Evolutionary conservation across 1,140 invertebrate species (phyloP).

Genomic region (Ceratina japonica): DNA sequence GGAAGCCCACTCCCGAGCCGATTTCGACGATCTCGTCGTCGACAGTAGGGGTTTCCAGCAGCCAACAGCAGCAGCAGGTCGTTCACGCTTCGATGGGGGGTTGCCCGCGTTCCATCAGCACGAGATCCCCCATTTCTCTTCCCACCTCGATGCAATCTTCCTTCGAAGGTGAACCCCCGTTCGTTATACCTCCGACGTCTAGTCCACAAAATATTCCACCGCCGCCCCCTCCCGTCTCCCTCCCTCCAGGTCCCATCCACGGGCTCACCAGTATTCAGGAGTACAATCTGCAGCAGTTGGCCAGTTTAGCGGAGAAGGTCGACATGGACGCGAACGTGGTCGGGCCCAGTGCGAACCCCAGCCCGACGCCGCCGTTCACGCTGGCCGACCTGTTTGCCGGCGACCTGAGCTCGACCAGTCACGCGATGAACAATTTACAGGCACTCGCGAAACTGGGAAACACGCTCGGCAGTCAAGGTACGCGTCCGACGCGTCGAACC

Average conservation of each 20-base stretch:
- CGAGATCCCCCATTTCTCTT: slow-evolving; percentile 84
- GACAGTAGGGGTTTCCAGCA: slow-evolving; percentile 48
- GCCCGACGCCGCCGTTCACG: slow-evolving; percentile 85
- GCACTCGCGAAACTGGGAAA: slow-evolving; percentile 91
- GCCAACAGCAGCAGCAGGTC: slow-evolving; percentile 71
- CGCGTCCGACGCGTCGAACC: no score
- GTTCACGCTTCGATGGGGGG: slow-evolving; percentile 75
- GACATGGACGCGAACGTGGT: slow-evolving; percentile 75
- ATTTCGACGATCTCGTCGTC: slow-evolving; percentile 57
- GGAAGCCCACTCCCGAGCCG: slow-evolving; percentile 63
- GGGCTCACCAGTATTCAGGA: slow-evolving; percentile 87
- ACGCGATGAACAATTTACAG: slow-evolving; percentile 92
- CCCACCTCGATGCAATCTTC: slow-evolving; percentile 87
- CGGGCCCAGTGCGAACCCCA: slow-evolving; percentile 82
- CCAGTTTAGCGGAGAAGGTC: slow-evolving; percentile 86
- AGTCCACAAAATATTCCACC: slow-evolving; percentile 78
- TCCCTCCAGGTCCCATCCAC: slow-evolving; percentile 77
- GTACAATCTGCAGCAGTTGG: slow-evolving; percentile 90
- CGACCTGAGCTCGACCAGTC: slow-evolving; percentile 84
- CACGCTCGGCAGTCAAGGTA: slow-evolving; percentile 84
- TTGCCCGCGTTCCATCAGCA: slow-evolving; percentile 81
- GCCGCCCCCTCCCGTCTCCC: slow-evolving; percentile 74
- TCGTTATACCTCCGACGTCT: slow-evolving; percentile 73
- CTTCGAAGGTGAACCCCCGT: slow-evolving; percentile 84
- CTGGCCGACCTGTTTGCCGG: slow-evolving; percentile 87